Conservation (phyloP, 2,113 vertebrate species). For the Morone chrysops region DNA sequence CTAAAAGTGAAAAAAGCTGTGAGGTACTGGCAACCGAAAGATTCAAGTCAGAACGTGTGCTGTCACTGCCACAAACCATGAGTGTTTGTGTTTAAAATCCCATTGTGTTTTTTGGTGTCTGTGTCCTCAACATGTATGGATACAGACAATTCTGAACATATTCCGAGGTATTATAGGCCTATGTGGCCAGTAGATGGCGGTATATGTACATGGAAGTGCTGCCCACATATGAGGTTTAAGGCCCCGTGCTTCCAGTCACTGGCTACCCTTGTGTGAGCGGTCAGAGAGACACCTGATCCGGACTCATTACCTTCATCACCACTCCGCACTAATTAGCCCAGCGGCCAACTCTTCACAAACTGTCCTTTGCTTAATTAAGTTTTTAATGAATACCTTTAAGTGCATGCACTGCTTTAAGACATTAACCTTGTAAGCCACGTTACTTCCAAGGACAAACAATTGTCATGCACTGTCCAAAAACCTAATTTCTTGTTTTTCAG, state of each 20-base stretch:
- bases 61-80: background rate
- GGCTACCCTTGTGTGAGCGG: conserved; percentile 36
- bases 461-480: background rate
- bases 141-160: background rate
- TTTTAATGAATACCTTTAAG: conserved; percentile 31
- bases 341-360: conserved; percentile 38
- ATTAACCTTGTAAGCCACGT: background rate
- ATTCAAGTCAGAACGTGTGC: background rate
- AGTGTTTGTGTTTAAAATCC: background rate
- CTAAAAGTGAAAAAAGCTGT: background rate
- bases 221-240: background rate
- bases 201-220: conserved; percentile 68
- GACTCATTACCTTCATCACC: conserved; percentile 66
- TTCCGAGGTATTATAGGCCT: too few relatives aligned
- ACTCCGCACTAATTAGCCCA: conserved; percentile 68
- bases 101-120: background rate
- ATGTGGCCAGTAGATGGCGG: conserved; percentile 82
- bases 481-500: background rate
- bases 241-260: conserved; percentile 16
- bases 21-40: background rate
- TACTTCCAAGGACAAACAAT: background rate
- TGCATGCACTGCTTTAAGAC: background rate
- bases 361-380: conserved; percentile 34
- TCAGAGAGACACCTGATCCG: conserved; percentile 74
- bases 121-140: background rate